Conservation (phyloP, 2,888 invertebrate species). For the Brachyptera putata region DNA sequence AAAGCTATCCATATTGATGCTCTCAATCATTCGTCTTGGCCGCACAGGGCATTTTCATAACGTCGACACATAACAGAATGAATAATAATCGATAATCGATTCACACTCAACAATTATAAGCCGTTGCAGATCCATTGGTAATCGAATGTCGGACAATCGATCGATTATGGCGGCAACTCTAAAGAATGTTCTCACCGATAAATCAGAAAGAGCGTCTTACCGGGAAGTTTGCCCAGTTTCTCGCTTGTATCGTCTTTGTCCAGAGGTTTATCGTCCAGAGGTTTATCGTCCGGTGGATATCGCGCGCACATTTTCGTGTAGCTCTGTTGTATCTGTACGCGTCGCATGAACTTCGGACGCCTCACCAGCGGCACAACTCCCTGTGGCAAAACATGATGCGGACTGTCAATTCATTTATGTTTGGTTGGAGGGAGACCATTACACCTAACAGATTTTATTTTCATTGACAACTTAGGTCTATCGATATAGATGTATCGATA, state of each 20-base stretch:
- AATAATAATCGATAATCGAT: no score
- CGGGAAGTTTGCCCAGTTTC: neutral
- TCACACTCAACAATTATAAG: no score
- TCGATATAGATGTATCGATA: no score
- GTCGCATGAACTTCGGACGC: neutral
- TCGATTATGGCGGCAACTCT: neutral
- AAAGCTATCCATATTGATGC: no score
- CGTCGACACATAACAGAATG: no score
- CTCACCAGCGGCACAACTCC: neutral
- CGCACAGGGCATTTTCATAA: no score
- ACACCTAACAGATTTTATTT: neutral
- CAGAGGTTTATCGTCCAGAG: neutral
- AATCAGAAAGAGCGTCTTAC: neutral
- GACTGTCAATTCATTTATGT: no score
- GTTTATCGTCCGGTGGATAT: constrained; percentile 1
- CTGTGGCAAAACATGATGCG: neutral
- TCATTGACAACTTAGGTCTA: neutral
- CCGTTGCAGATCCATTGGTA: no score
- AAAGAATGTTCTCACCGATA: neutral
- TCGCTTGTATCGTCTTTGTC: neutral
- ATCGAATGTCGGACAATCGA: no score
- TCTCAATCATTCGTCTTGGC: no score
- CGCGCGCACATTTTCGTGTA: neutral
- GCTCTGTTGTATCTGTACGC: neutral
- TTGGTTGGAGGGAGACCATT: no score